Percentiles rank a stretch among this genome's conserved stretches.
These are phyloP conservation scores for Turritopsis rubra DNA, from an alignment of 30 jellyfish, hydroid and myxozoan species.

Conservation along the genomic window DNA sequence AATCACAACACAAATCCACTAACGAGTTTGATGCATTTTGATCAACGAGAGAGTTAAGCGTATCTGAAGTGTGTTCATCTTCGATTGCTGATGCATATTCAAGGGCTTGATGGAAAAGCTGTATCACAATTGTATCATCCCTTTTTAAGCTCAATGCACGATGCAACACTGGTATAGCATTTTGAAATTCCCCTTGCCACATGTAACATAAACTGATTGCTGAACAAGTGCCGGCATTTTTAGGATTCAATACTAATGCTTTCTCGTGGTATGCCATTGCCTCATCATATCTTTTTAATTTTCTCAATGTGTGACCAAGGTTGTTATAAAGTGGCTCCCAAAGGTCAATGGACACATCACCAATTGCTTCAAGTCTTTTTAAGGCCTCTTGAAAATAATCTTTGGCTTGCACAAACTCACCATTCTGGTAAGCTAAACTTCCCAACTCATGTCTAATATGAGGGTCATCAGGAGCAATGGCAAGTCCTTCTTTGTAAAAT, in stretches of 20 bases:
- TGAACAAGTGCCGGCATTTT: slow-evolving; percentile 63
- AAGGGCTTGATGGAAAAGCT: slow-evolving; percentile 66
- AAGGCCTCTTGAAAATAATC: slow-evolving; percentile 48
- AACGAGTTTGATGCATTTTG: slow-evolving; percentile 4
- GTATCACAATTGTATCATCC: slow-evolving; percentile 78
- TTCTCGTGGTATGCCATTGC: slow-evolving; percentile 57
- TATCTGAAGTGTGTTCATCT: not conserved
- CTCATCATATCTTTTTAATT: slow-evolving; percentile 46
- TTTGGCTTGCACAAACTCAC: slow-evolving; percentile 66
- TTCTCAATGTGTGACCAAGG: slow-evolving; percentile 77
- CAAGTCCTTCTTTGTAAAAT: slow-evolving; percentile 67
- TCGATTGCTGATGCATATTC: slow-evolving; percentile 46
- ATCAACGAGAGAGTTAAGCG: not conserved
- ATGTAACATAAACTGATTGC: slow-evolving; percentile 71
- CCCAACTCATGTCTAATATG: slow-evolving; percentile 81
- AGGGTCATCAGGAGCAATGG: slow-evolving; percentile 87
- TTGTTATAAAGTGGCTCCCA: slow-evolving; percentile 86
- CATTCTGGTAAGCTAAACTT: slow-evolving; percentile 66
- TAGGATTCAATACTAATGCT: slow-evolving; percentile 56
- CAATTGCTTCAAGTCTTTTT: slow-evolving; percentile 41
- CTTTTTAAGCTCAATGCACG: slow-evolving; percentile 62
- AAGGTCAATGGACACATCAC: slow-evolving; percentile 42
- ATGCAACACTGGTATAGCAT: slow-evolving; percentile 63
- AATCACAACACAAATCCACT: slow-evolving; percentile 29
- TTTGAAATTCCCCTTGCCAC: slow-evolving; percentile 33